Percentiles rank a stretch among this genome's conserved stretches.
phyloP scores from a whole-genome alignment of 2,888 invertebrate genomes.

The Fissipunctia ypsillon region DNA sequence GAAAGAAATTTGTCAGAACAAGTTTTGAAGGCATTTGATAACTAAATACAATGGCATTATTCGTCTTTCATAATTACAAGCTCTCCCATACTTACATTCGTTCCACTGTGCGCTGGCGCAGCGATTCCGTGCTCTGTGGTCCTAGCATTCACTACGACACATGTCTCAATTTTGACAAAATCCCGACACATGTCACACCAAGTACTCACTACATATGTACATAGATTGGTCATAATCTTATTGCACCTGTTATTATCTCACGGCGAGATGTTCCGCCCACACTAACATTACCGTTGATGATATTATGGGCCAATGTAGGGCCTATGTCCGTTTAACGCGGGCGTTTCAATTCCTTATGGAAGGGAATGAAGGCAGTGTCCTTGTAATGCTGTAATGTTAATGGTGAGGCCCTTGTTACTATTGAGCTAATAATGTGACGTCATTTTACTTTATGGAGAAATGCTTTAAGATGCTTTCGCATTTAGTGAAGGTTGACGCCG shows the following conservation, averaged over 20 bases:
- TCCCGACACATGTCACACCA: too few relatives aligned
- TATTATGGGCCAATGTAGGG: slow-evolving; percentile 10
- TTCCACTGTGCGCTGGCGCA: too few relatives aligned
- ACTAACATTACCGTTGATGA: slow-evolving; percentile 38
- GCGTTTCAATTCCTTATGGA: slow-evolving; percentile 33
- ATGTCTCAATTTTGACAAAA: not conserved
- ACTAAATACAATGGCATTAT: too few relatives aligned
- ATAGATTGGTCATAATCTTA: slow-evolving; percentile 10
- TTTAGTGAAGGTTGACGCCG: too few relatives aligned
- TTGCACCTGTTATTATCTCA: slow-evolving; percentile 38
- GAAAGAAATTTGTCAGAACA: too few relatives aligned
- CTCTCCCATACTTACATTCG: too few relatives aligned
- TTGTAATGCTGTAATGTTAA: slow-evolving; percentile 37
- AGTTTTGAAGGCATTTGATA: too few relatives aligned
- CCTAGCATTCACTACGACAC: not conserved
- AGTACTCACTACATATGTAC: not conserved
- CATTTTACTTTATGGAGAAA: not conserved
- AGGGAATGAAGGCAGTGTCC: slow-evolving; percentile 5
- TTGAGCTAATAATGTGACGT: not conserved
- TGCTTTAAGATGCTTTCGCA: not conserved
- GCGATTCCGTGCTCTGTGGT: too few relatives aligned
- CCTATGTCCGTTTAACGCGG: slow-evolving; percentile 11
- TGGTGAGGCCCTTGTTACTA: slow-evolving; percentile 17
- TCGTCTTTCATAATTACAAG: too few relatives aligned
- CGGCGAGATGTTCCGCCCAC: slow-evolving; percentile 34